Evolutionary conservation across 2,113 vertebrate species (phyloP), one percentile per base, ranked within the genome.

Genomic region (Pomatostomus ruficeps): DNA sequence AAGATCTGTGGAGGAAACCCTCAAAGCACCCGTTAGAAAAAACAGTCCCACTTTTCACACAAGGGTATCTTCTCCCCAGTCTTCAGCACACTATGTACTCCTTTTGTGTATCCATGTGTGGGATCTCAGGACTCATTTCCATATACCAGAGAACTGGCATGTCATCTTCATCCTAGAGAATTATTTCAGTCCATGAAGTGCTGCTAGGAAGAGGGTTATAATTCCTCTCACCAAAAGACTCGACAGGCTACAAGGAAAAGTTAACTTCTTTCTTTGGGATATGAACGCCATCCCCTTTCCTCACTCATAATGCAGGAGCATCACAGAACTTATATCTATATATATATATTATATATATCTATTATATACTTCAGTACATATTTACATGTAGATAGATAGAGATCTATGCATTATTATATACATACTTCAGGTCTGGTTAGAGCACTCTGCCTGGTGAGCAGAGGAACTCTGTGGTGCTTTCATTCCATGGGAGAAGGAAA

Each of bases 401-500:
- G 33, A 14, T 38, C 52, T 52, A 2, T 70, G 6, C 52, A n/a
- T 45, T 38, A 29, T 52, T 46, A 31, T 28, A 52, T 52, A 49
- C 49, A 36, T 36, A 51, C 28, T 33, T 62, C 31, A 42, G 28
- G 7, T 42, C 80, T 79, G 21, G 7, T n/a, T 54, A 66, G 62
- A 82, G 61, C 19, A 8, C 0, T n/a, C n/a, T n/a, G n/a, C 40
- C 40, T 42, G 0, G 33, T 1, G 3, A 85, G 66, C 22, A 75
- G 24, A 48, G 14, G 26, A 51, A 33, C 19, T 20, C 5, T 3
- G n/a, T 1, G 0, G 22, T 21, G 20, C 49, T 58, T 55, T 65
- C 3, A 1, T 35, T 91, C n/a, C 9, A 3, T 8, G 19, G 31
- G 26, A 92, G n/a, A 72, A 45, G 31, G 23, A 40, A 93, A 22